Base-by-base conservation (phyloP, 2,113 vertebrate species). In the Melanotaenia duboulayi region DNA sequence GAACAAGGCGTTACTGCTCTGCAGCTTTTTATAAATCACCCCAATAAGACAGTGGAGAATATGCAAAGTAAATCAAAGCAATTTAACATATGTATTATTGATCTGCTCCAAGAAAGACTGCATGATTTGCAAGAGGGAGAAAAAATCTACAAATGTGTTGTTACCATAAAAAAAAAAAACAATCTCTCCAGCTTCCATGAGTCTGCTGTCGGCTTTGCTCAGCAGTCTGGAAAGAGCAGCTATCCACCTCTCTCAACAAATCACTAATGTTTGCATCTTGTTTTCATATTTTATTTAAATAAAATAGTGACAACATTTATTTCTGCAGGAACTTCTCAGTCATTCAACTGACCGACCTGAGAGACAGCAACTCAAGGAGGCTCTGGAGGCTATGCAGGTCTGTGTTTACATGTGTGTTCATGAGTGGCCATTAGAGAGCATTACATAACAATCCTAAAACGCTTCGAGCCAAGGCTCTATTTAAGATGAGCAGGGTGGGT, bases 381-480 rank as follows among this genome's bases (percentile, higher is more conserved):
- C 98, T 0, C 87, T 99, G 82, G 98, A 98, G 71, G 97, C 98
- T 0, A 99, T 99, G 98, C 96, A 99, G 98, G 98, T 95, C 1
- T 51, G 84, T 81, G 13, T 84, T 46, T 2, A 35, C 32, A 35
- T 17, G 2, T 39, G 46, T 23, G n/a, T 40, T 69, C 39, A 54
- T 46, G 39, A 19, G 60, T 49, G 35, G 7, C 7, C 9, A 35
- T 51, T 28, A 40, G 19, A 50, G 65, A 23, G 20, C 16, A 10
- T 70, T 57, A 39, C 57, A 62, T 61, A 65, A 78, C n/a, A 40
- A 35, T 19, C 5, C 19, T 1, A 13, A 51, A 28, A 19, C 2
- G 65, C 67, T 52, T 19, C 0, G 8, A 69, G 64, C 40, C 57
- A 54, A 20, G 63, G 73, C 48, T 67, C 2, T 50, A 7, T 14